These are phyloP conservation scores for Lutraria lutraria DNA, from an alignment of 2,888 invertebrate species.

Conservation along the genomic window DNA sequence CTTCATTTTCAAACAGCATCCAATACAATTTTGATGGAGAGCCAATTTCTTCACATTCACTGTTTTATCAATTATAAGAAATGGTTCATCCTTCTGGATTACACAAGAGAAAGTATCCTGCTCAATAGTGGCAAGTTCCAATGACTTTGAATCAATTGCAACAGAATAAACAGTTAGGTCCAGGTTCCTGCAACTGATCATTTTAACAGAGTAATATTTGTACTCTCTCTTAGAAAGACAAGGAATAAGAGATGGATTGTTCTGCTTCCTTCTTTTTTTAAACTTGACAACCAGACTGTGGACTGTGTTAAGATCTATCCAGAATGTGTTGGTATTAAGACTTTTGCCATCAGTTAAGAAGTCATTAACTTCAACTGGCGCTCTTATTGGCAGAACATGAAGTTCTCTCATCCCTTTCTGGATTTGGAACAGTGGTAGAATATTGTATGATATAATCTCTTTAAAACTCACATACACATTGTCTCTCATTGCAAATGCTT, in stretches of 20 bases:
- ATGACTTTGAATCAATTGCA: background rate
- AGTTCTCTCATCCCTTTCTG: constrained; percentile 4
- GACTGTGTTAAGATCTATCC: background rate
- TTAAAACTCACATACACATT: constrained; percentile 2
- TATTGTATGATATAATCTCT: background rate
- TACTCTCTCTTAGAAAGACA: constrained; percentile 8
- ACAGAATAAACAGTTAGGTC: background rate
- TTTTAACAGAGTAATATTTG: background rate
- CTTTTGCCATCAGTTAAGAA: background rate
- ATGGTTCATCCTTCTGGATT: background rate
- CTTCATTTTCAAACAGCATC: background rate
- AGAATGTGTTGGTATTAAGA: background rate
- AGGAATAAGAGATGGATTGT: background rate
- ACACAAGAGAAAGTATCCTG: background rate
- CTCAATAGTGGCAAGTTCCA: background rate
- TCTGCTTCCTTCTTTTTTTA: background rate
- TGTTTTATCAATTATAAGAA: background rate
- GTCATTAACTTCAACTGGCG: background rate
- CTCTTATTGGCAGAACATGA: background rate
- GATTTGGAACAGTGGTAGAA: background rate
- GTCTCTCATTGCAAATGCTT: background rate
- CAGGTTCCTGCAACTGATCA: background rate
- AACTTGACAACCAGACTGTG: background rate
- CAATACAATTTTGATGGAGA: background rate
- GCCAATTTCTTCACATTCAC: background rate